Conservation (phyloP, 1,140 invertebrate species). For the Euwallacea similis region DNA sequence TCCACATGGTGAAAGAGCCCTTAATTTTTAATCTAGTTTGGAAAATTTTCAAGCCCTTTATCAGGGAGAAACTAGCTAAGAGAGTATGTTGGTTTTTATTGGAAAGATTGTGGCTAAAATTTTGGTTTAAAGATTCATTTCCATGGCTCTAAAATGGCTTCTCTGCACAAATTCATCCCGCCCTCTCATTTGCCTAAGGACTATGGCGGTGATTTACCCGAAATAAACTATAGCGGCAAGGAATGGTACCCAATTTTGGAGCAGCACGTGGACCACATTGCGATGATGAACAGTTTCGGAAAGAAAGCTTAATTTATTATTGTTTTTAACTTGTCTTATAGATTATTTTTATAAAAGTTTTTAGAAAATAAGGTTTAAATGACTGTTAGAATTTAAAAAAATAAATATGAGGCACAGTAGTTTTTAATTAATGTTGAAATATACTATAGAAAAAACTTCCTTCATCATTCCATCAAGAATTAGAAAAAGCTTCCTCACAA, state of each 20-base stretch:
- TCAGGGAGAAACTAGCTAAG: slow-evolving; percentile 79
- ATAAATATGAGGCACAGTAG: too few relatives aligned
- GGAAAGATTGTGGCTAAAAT: slow-evolving; percentile 3
- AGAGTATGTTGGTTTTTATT: slow-evolving; percentile 61
- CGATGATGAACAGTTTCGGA: slow-evolving; percentile 68
- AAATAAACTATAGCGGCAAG: slow-evolving; percentile 71
- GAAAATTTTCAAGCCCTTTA: slow-evolving; percentile 85
- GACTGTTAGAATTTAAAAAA: too few relatives aligned
- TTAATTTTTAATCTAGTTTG: slow-evolving; percentile 87
- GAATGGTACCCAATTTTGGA: slow-evolving; percentile 73
- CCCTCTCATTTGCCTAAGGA: slow-evolving; percentile 71
- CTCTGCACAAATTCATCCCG: slow-evolving; percentile 68
- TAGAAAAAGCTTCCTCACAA: too few relatives aligned
- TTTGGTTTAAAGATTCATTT: slow-evolving; percentile 66
- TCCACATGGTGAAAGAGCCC: slow-evolving; percentile 89
- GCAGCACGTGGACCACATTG: slow-evolving; percentile 63
- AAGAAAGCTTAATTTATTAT: not conserved
- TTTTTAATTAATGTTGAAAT: too few relatives aligned
- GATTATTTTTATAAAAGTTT: too few relatives aligned
- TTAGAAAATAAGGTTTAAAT: too few relatives aligned
- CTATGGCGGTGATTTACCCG: slow-evolving; percentile 72
- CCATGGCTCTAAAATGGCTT: slow-evolving; percentile 73
- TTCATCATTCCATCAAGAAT: too few relatives aligned
- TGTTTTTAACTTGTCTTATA: too few relatives aligned
- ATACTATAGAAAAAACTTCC: too few relatives aligned